These are phyloP conservation scores for Aspidapion aeneum DNA, from an alignment of 2,888 invertebrate genomes.

Conservation along the genomic window DNA sequence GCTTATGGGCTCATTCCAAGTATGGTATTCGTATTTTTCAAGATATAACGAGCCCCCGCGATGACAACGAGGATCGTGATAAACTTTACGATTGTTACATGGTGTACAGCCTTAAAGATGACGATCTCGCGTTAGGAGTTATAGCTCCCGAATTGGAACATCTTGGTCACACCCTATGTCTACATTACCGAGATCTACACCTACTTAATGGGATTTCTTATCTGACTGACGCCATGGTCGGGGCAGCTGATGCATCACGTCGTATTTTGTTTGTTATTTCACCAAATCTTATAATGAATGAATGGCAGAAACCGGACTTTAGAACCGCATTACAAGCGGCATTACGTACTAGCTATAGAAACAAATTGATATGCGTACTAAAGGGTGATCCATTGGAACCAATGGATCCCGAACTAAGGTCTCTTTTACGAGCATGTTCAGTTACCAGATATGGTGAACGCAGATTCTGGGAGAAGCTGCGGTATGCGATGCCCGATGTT, in stretches of 20 bases:
- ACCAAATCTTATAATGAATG: slow-evolving; percentile 74
- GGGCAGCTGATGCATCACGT: slow-evolving; percentile 61
- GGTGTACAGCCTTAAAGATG: slow-evolving; percentile 80
- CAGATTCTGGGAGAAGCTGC: slow-evolving; percentile 82
- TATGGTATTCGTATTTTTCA: slow-evolving; percentile 75
- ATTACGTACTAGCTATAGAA: slow-evolving; percentile 62
- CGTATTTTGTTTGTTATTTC: slow-evolving; percentile 78
- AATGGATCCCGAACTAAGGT: slow-evolving; percentile 73
- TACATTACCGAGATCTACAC: slow-evolving; percentile 63
- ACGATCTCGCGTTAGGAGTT: slow-evolving; percentile 64
- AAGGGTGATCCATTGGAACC: slow-evolving; percentile 69
- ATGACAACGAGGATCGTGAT: slow-evolving; percentile 48
- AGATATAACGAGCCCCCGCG: slow-evolving; percentile 45
- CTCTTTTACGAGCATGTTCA: slow-evolving; percentile 66
- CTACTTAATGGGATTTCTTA: slow-evolving; percentile 60
- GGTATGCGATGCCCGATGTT: slow-evolving; percentile 74
- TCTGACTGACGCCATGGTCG: slow-evolving; percentile 59
- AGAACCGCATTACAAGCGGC: slow-evolving; percentile 76
- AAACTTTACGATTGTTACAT: slow-evolving; percentile 79
- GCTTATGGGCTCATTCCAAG: slow-evolving; percentile 74
- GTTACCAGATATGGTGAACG: slow-evolving; percentile 73
- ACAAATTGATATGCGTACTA: slow-evolving; percentile 57
- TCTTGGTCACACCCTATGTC: slow-evolving; percentile 62
- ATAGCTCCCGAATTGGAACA: slow-evolving; percentile 73
- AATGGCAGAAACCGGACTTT: slow-evolving; percentile 81